Base-by-base conservation (phyloP, 2,888 invertebrate genomes). In the Ryuthela nishihirai region DNA sequence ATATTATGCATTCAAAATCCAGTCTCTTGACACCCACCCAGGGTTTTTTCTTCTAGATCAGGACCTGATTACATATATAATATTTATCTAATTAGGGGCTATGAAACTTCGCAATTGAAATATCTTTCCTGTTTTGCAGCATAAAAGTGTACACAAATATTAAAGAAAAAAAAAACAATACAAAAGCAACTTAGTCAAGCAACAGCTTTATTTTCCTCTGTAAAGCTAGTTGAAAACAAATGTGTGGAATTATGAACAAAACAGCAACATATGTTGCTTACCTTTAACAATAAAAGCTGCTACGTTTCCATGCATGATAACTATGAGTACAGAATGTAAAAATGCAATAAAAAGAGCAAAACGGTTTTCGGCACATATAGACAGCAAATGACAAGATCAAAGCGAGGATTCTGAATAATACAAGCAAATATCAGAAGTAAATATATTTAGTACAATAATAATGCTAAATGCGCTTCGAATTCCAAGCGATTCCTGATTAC, bases 131-230 rank as follows among this genome's bases (percentile, higher is more conserved):
- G n/a, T n/a, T n/a, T n/a, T n/a, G n/a, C n/a, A n/a, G n/a, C n/a
- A n/a, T n/a, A n/a, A n/a, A n/a, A n/a, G n/a, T n/a, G n/a, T n/a
- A n/a, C n/a, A n/a, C n/a, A n/a, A n/a, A n/a, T n/a, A n/a, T n/a
- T n/a, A n/a, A n/a, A n/a, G 4, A 17, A 23, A 41, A 2, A 35
- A 24, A 3, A 36, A 39, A 32, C 43, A 23, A 44, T 3, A 29
- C n/a, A 12, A 43, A 15, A 41, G 23, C 9, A 12, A 39, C 15
- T 29, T 21, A 12, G 42, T 46, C 24, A 58, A 58, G 56, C 56
- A 58, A 55, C 46, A 50, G 46, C 45, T 58, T 58, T 58, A 58
- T 58, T 58, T 58, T 58, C 56, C 46, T 58, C 52, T 58, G 56
- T 58, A 58, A 58, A 58, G 56, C 56, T 58, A 58, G 42, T 52